These are phyloP conservation scores for Philotrypesis tridentata DNA, from an alignment of 1,140 invertebrate species.

Conservation along the genomic window DNA sequence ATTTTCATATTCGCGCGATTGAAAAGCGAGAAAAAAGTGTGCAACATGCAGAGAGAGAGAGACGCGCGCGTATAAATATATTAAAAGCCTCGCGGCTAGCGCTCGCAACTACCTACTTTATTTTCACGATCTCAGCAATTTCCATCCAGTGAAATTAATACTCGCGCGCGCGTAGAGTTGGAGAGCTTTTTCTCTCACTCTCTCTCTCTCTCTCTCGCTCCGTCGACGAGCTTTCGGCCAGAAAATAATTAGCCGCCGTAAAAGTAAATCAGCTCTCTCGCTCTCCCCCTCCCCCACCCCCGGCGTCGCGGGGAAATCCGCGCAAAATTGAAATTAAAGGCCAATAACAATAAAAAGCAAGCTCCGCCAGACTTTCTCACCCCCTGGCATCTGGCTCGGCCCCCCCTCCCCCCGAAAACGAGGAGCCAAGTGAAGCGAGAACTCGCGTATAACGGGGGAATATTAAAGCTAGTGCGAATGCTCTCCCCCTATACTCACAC, in stretches of 20 bases:
- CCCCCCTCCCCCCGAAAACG: no score
- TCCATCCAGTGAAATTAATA: not conserved
- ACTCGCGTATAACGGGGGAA: not conserved
- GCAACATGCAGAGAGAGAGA: no score
- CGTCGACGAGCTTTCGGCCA: not conserved
- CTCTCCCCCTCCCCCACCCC: not conserved
- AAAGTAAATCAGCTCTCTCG: constrained; percentile 1
- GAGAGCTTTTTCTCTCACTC: no score
- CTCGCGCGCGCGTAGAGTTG: not conserved
- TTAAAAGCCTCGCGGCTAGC: not conserved
- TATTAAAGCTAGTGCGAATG: not conserved
- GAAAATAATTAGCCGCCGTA: not conserved
- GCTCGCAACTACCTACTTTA: not conserved
- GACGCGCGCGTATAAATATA: not conserved
- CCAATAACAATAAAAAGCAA: constrained; percentile 15
- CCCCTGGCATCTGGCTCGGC: not conserved
- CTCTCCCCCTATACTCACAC: no score
- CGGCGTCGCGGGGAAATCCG: not conserved
- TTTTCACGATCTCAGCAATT: not conserved
- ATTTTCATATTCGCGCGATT: no score
- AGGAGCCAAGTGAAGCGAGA: not conserved
- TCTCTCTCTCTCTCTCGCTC: not conserved
- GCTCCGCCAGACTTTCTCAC: not conserved
- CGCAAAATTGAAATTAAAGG: constrained; percentile 14
- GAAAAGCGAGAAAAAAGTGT: no score